Conservation (phyloP, 2,888 invertebrate genomes). For the Lycaena phlaeas region DNA sequence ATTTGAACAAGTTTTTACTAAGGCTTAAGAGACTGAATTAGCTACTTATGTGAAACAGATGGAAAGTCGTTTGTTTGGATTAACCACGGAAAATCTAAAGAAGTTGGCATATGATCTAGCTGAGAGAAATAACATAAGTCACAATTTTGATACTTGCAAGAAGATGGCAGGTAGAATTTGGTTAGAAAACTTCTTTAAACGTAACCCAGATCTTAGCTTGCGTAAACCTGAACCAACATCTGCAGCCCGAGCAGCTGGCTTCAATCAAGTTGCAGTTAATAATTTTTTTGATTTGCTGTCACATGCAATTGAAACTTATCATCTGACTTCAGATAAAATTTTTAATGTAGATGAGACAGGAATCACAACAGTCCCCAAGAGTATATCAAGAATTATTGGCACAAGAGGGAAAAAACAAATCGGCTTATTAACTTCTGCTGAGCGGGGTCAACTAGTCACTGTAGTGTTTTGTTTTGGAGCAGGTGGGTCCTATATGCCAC, state of each 20-base stretch:
- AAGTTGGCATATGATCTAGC: too few relatives aligned
- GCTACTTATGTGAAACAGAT: too few relatives aligned
- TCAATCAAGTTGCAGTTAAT: neutral
- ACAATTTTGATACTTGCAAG: too few relatives aligned
- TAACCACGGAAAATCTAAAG: too few relatives aligned
- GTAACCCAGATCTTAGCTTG: neutral
- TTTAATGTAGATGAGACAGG: slow-evolving; percentile 14
- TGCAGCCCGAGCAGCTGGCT: neutral
- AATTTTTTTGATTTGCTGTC: neutral
- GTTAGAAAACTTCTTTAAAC: neutral
- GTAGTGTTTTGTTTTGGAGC: slow-evolving; percentile 2
- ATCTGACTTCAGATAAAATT: too few relatives aligned
- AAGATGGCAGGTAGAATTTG: neutral
- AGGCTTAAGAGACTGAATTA: too few relatives aligned
- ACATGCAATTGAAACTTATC: neutral
- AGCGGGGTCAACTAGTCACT: slow-evolving; percentile 12
- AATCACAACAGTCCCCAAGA: slow-evolving; percentile 11
- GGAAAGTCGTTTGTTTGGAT: too few relatives aligned
- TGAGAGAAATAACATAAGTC: too few relatives aligned
- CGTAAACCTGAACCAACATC: neutral
- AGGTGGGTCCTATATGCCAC: slow-evolving; percentile 8
- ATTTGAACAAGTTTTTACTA: too few relatives aligned
- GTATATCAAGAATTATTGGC: slow-evolving; percentile 7
- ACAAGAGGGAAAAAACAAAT: slow-evolving; percentile 14
- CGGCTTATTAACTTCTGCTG: slow-evolving; percentile 12